phyloP scores from a whole-genome alignment of 2,888 invertebrate species.

The Tetranychus truncatus region DNA sequence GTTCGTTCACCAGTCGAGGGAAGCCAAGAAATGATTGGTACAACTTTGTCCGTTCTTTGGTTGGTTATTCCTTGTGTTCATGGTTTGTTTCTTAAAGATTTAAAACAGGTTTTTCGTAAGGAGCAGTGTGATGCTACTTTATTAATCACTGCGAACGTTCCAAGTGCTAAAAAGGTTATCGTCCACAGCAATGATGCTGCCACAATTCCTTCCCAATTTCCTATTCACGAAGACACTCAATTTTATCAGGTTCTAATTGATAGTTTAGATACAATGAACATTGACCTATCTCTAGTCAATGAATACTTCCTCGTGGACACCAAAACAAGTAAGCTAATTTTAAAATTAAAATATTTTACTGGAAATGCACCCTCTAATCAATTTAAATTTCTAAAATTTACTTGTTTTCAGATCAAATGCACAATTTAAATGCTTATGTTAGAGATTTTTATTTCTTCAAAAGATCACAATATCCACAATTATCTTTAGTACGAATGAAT shows the following conservation, averaged over 20 bases:
- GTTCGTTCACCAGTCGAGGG: slow-evolving; percentile 88
- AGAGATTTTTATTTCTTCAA: slow-evolving; percentile 88
- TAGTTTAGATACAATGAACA: slow-evolving; percentile 87
- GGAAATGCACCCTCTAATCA: not conserved
- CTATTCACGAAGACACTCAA: slow-evolving; percentile 84
- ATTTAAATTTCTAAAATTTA: not conserved
- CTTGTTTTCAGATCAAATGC: slow-evolving; percentile 60
- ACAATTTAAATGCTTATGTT: slow-evolving; percentile 83
- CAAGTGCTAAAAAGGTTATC: slow-evolving; percentile 94
- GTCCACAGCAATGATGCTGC: slow-evolving; percentile 87
- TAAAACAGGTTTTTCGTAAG: slow-evolving; percentile 92
- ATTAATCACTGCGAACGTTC: slow-evolving; percentile 90
- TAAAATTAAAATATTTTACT: not conserved
- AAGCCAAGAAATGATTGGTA: slow-evolving; percentile 79
- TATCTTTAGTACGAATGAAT: slow-evolving; percentile 79
- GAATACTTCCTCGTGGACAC: slow-evolving; percentile 92
- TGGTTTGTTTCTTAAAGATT: slow-evolving; percentile 96
- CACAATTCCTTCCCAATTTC: slow-evolving; percentile 93
- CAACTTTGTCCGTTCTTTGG: slow-evolving; percentile 86
- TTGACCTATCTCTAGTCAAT: slow-evolving; percentile 67
- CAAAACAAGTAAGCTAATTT: slow-evolving; percentile 63
- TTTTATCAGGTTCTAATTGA: slow-evolving; percentile 86
- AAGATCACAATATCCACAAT: slow-evolving; percentile 89
- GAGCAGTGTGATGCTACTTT: slow-evolving; percentile 96
- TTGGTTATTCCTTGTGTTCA: slow-evolving; percentile 97